Conservation (phyloP, 2,797 vertebrate species). For the Lates japonicus region DNA sequence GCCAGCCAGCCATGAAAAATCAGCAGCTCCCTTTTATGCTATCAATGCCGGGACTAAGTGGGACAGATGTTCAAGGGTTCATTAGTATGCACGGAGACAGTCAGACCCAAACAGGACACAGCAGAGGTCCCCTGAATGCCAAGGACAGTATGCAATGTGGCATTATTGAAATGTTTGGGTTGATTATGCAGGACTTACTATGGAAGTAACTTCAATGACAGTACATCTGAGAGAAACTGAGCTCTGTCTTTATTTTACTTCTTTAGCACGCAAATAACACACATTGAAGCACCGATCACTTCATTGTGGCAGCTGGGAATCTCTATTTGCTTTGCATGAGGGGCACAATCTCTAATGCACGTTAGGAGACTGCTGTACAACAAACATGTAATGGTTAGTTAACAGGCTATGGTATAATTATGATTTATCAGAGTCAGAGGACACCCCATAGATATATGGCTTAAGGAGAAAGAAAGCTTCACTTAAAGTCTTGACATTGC, state of each 20-base stretch:
- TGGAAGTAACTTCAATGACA: slow-evolving; percentile 40
- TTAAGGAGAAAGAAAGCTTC: background rate
- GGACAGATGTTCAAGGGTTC: slow-evolving; percentile 87
- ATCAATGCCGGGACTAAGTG: slow-evolving; percentile 79
- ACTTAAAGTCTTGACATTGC: background rate
- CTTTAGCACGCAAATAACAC: background rate
- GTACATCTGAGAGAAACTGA: slow-evolving; percentile 16
- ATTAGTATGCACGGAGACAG: slow-evolving; percentile 85
- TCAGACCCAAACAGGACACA: slow-evolving; percentile 76
- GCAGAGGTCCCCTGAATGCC: slow-evolving; percentile 85
- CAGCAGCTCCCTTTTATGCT: slow-evolving; percentile 74
- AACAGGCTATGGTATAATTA: background rate
- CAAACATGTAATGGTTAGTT: background rate
- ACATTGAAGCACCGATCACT: background rate
- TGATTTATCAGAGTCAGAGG: background rate
- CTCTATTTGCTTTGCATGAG: background rate
- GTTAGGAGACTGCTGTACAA: background rate
- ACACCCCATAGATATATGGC: background rate
- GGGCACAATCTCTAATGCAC: background rate
- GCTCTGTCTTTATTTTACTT: background rate
- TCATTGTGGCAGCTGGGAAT: background rate
- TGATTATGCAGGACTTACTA: slow-evolving; percentile 51
- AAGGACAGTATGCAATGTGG: slow-evolving; percentile 77
- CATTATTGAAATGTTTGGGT: slow-evolving; percentile 55
- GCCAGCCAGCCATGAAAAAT: slow-evolving; percentile 81